A percentile compares a stretch with the other conserved stretches of the same genome.
These are phyloP conservation scores for Erebia ligea DNA, from an alignment of 2,888 invertebrate species.

Conservation along the genomic window DNA sequence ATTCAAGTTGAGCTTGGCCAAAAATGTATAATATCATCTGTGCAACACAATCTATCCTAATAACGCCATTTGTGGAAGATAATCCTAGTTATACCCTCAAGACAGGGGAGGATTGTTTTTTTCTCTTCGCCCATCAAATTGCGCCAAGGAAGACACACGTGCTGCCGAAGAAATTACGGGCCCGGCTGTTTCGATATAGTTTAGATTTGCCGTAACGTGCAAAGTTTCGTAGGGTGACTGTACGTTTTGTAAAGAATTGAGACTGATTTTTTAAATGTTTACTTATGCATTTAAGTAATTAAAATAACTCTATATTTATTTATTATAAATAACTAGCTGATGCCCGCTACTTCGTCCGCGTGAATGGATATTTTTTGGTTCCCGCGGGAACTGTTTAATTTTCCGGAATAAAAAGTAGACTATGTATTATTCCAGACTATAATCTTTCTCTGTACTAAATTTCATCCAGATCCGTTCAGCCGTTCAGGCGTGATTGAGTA, in stretches of 20 bases:
- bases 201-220: constrained; percentile 57
- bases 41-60: constrained; percentile 22
- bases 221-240: constrained; percentile 51
- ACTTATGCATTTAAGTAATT: too few relatives aligned
- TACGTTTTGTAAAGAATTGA: constrained; percentile 25
- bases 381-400: too few relatives aligned
- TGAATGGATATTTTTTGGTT: too few relatives aligned
- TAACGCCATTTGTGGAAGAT: constrained; percentile 26
- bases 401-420: too few relatives aligned
- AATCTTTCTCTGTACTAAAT: too few relatives aligned
- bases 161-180: constrained; percentile 70
- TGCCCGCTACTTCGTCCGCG: too few relatives aligned
- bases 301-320: too few relatives aligned
- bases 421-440: too few relatives aligned
- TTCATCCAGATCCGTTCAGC: too few relatives aligned
- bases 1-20: neutral
- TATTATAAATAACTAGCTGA: too few relatives aligned
- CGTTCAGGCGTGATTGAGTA: too few relatives aligned
- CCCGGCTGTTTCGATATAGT: constrained; percentile 53
- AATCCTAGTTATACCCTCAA: constrained; percentile 30
- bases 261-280: neutral
- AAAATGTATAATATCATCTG: neutral
- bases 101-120: constrained; percentile 57
- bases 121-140: constrained; percentile 55
- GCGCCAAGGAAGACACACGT: constrained; percentile 71